Evolutionary conservation across 2,113 vertebrate species (phyloP).

Genomic region (Probosciger aterrimus): DNA sequence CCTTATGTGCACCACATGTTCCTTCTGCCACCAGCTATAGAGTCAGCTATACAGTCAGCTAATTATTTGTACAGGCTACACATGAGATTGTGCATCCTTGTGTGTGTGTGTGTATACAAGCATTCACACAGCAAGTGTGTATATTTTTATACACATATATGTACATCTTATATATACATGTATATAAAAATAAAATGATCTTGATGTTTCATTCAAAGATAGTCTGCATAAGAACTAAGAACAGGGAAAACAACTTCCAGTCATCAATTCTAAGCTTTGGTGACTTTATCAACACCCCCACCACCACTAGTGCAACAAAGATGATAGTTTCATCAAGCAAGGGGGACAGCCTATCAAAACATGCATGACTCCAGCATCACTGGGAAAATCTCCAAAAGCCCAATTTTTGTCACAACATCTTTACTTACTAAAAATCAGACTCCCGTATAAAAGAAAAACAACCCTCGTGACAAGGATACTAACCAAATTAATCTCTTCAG

Average conservation of each 20-base stretch:
- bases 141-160: background rate
- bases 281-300: background rate
- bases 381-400: background rate
- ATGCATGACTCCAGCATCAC: background rate
- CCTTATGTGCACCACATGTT: rapidly evolving
- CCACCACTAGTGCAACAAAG: background rate
- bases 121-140: background rate
- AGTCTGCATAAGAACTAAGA: background rate
- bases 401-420: background rate
- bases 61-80: background rate
- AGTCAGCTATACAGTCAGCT: background rate
- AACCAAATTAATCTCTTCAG: constrained; percentile 97
- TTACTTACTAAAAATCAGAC: background rate
- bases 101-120: background rate
- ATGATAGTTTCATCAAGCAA: background rate
- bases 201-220: background rate
- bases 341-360: background rate
- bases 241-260: background rate
- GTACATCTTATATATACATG: background rate
- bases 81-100: background rate
- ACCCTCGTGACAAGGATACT: constrained; percentile 27
- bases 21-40: background rate
- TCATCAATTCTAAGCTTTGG: background rate
- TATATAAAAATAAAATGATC: background rate
- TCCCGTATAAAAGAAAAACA: background rate